These are phyloP conservation scores for Labeo calbasu DNA, from an alignment of 2,797 vertebrate genomes.

Conservation along the genomic window DNA sequence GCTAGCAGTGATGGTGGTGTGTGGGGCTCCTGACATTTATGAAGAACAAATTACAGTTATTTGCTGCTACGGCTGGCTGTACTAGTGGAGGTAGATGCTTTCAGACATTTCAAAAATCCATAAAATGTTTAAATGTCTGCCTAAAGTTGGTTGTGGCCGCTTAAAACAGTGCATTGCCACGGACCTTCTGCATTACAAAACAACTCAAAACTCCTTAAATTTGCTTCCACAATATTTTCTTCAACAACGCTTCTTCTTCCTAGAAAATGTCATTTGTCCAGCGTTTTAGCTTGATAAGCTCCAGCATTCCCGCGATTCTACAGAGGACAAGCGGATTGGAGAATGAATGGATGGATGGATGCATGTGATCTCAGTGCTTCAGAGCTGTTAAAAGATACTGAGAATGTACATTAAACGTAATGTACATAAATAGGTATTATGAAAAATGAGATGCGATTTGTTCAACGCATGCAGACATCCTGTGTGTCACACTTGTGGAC, in stretches of 20 bases:
- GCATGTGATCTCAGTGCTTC: not conserved
- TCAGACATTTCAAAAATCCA: constrained; percentile 14
- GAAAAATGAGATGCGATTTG: not conserved
- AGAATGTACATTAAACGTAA: not conserved
- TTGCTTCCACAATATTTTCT: not conserved
- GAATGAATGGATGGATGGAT: not conserved
- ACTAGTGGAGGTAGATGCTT: constrained; percentile 11
- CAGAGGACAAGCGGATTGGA: not conserved
- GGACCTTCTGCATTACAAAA: not conserved
- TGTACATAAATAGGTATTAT: not conserved
- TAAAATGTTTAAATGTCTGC: not conserved
- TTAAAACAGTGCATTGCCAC: not conserved
- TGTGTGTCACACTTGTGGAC: not conserved
- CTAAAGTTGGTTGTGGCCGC: not conserved
- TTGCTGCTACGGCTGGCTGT: constrained; percentile 48
- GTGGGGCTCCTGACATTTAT: constrained; percentile 41
- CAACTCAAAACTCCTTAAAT: not conserved
- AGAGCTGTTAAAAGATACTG: not conserved
- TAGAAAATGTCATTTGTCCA: not conserved
- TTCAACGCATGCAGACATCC: not conserved
- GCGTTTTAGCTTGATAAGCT: not conserved
- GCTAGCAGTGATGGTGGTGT: not conserved
- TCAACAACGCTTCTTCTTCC: not conserved
- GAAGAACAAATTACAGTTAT: constrained; percentile 56
- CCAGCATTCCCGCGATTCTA: not conserved